These are phyloP conservation scores for Melanotus villosus DNA, from an alignment of 2,888 invertebrate species.

Conservation along the genomic window DNA sequence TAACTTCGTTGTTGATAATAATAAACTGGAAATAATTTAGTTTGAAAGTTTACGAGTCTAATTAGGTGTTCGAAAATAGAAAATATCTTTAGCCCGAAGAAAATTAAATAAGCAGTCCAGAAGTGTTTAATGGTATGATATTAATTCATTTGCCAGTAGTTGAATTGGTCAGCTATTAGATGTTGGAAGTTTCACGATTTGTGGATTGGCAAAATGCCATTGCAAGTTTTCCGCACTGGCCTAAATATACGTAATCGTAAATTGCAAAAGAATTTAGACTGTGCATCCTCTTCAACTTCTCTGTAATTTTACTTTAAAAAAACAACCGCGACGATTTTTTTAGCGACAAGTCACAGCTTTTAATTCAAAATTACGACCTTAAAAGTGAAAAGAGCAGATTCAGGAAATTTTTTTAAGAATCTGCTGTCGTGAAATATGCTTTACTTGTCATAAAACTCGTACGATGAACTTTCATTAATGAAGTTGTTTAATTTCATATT, in stretches of 20 bases:
- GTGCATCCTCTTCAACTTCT: no score
- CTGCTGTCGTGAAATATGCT: no score
- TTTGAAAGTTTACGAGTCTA: background rate
- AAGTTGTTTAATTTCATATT: no score
- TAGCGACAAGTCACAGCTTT: no score
- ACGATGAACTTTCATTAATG: no score
- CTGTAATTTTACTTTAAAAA: no score
- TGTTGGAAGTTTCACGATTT: constrained; percentile 25
- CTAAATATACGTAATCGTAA: constrained; percentile 48
- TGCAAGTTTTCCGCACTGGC: constrained; percentile 46
- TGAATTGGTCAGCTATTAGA: constrained; percentile 25
- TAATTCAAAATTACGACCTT: no score
- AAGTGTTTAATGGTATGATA: constrained; percentile 2
- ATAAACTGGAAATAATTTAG: no score
- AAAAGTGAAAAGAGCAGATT: no score
- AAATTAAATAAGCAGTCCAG: background rate
- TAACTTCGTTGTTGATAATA: constrained; percentile 4
- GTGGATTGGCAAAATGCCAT: constrained; percentile 44
- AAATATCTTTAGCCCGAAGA: background rate
- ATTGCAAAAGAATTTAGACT: constrained; percentile 35
- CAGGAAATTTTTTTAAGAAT: no score
- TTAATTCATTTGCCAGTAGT: background rate
- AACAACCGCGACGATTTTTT: no score
- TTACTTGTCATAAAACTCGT: no score
- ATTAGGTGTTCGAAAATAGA: background rate